Conservation (phyloP, 2,888 invertebrate genomes). For the Tipula unca region DNA sequence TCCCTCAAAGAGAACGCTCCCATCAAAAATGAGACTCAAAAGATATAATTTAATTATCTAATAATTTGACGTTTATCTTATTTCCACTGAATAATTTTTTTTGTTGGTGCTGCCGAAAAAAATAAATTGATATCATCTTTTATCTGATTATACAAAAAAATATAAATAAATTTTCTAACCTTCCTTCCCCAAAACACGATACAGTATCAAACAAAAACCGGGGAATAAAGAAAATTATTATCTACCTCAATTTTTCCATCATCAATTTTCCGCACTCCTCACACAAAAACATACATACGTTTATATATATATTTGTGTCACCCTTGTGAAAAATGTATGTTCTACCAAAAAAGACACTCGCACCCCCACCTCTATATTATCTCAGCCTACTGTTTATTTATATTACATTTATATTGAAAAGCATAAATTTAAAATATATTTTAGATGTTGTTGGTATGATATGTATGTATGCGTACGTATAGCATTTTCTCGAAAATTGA, state of each 20-base stretch:
- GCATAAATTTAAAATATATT: neutral
- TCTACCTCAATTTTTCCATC: conserved; percentile 8
- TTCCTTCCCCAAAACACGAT: neutral
- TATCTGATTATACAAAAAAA: neutral
- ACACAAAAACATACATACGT: no score
- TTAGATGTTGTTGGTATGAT: neutral
- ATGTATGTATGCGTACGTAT: neutral
- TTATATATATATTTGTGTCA: neutral
- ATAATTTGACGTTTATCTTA: conserved; percentile 8
- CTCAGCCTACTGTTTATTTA: neutral
- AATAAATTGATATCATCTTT: conserved; percentile 8
- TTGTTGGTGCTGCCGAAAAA: neutral
- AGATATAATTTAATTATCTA: neutral
- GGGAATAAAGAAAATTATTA: neutral
- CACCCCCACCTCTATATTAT: neutral
- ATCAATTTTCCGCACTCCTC: neutral
- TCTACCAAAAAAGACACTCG: neutral
- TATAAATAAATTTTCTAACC: neutral
- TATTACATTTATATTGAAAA: neutral
- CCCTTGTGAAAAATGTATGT: neutral
- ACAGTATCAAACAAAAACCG: neutral
- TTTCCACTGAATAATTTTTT: neutral
- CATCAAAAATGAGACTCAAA: neutral
- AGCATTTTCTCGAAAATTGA: neutral
- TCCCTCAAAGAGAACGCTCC: neutral